phyloP scores from a whole-genome alignment of 2,888 invertebrate species.

The Idaea biselata region DNA sequence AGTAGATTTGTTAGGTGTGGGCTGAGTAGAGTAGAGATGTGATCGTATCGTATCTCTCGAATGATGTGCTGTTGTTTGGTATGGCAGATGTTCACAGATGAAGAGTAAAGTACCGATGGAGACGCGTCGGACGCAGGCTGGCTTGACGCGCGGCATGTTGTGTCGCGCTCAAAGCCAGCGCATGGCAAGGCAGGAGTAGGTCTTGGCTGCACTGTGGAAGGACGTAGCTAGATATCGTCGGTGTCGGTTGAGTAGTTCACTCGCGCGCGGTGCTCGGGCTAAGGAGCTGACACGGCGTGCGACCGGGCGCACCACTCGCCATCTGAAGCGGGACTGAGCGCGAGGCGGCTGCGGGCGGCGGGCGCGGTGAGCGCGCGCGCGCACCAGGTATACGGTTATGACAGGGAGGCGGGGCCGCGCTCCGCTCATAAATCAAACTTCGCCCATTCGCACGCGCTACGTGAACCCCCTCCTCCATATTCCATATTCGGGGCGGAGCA shows the following conservation, averaged over 20 bases:
- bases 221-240: conserved; percentile 23
- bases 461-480: conserved; percentile 82
- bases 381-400: conserved; percentile 84
- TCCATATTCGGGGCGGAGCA: conserved; percentile 82
- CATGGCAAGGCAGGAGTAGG: conserved; percentile 59
- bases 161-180: conserved; percentile 67
- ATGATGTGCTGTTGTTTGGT: conserved; percentile 37
- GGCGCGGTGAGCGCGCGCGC: conserved; percentile 76
- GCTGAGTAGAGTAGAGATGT: background rate
- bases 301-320: conserved; percentile 75
- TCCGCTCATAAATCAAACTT: conserved; percentile 85
- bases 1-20: conserved; percentile 14
- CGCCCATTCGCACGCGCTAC: conserved; percentile 83
- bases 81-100: conserved; percentile 51
- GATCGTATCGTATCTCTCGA: conserved; percentile 29
- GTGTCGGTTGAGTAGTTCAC: conserved; percentile 40
- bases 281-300: conserved; percentile 54
- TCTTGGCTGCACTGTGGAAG: conserved; percentile 48
- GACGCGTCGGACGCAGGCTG: conserved; percentile 78
- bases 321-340: conserved; percentile 80
- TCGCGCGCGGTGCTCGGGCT: conserved; percentile 57
- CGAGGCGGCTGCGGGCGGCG: conserved; percentile 67
- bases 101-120: conserved; percentile 75
- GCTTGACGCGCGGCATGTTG: conserved; percentile 78
- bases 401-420: conserved; percentile 84